phyloP scores from a whole-genome alignment of 2,113 vertebrate species.

The Megalops atlanticus region DNA sequence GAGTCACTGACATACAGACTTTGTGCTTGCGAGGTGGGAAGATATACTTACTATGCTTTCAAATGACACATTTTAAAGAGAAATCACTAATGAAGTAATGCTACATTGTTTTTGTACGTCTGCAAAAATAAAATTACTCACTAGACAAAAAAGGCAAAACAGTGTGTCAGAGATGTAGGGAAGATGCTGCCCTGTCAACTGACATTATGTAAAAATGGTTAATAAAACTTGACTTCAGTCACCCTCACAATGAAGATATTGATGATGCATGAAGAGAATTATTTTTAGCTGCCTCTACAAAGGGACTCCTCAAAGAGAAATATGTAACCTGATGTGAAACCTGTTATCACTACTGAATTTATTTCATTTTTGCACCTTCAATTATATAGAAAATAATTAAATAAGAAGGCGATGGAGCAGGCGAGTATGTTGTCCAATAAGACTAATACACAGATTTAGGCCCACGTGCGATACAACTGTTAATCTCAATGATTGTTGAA shows the following conservation, averaged over 20 bases:
- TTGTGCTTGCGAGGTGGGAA: too few relatives aligned
- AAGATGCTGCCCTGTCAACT: conserved; percentile 68
- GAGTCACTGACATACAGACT: conserved; percentile 29
- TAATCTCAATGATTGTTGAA: too few relatives aligned
- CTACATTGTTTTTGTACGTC: conserved; percentile 54
- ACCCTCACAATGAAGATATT: conserved; percentile 73
- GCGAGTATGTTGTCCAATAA: background rate
- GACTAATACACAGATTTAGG: too few relatives aligned
- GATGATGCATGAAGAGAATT: conserved; percentile 72
- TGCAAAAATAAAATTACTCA: conserved; percentile 57
- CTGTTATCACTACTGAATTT: conserved; percentile 60
- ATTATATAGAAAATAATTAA: conserved; percentile 55
- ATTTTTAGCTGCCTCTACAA: conserved; percentile 63
- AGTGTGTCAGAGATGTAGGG: conserved; percentile 56
- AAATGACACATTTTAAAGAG: background rate
- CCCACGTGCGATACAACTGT: too few relatives aligned
- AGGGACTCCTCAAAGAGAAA: conserved; percentile 50
- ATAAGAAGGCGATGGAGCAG: conserved; percentile 12
- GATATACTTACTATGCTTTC: background rate
- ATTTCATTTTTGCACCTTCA: conserved; percentile 62
- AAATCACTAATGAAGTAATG: background rate
- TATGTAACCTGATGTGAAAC: conserved; percentile 65
- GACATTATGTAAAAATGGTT: conserved; percentile 56
- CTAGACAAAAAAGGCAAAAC: conserved; percentile 64
- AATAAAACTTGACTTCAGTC: conserved; percentile 70